Conservation (phyloP, 2,888 invertebrate species). For the Platypus cylindrus region DNA sequence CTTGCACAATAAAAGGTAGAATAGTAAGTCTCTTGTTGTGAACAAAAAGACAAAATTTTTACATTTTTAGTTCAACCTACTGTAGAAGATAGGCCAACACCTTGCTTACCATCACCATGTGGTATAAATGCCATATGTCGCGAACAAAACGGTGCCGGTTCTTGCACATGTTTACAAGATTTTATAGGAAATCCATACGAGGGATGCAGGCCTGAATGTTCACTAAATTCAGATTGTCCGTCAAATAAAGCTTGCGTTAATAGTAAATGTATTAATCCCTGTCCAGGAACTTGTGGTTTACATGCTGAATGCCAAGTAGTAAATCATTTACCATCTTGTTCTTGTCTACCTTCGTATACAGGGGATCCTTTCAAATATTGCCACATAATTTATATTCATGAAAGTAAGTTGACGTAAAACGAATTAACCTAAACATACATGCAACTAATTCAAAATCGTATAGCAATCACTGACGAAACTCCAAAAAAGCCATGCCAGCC, state of each 20-base stretch:
- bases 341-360: slow-evolving; percentile 37
- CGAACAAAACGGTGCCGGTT: slow-evolving; percentile 49
- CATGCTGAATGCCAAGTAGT: slow-evolving; percentile 39
- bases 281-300: slow-evolving; percentile 42
- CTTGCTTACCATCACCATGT: slow-evolving; percentile 56
- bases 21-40: not conserved
- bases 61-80: slow-evolving; percentile 20
- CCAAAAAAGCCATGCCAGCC: slow-evolving; percentile 51
- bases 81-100: slow-evolving; percentile 33
- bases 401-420: slow-evolving; percentile 17
- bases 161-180: slow-evolving; percentile 58
- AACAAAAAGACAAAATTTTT: not conserved
- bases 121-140: slow-evolving; percentile 62
- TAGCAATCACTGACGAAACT: slow-evolving; percentile 22
- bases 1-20: slow-evolving; percentile 37
- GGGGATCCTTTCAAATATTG: slow-evolving; percentile 70
- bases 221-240: slow-evolving; percentile 56
- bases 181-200: slow-evolving; percentile 62
- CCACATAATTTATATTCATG: slow-evolving; percentile 41
- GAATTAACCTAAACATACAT: not conserved
- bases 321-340: slow-evolving; percentile 65
- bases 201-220: slow-evolving; percentile 61
- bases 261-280: slow-evolving; percentile 37
- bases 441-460: slow-evolving; percentile 1
- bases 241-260: slow-evolving; percentile 33